These are phyloP conservation scores for Megaleporinus macrocephalus DNA, from an alignment of 2,113 vertebrate genomes.

Conservation along the genomic window DNA sequence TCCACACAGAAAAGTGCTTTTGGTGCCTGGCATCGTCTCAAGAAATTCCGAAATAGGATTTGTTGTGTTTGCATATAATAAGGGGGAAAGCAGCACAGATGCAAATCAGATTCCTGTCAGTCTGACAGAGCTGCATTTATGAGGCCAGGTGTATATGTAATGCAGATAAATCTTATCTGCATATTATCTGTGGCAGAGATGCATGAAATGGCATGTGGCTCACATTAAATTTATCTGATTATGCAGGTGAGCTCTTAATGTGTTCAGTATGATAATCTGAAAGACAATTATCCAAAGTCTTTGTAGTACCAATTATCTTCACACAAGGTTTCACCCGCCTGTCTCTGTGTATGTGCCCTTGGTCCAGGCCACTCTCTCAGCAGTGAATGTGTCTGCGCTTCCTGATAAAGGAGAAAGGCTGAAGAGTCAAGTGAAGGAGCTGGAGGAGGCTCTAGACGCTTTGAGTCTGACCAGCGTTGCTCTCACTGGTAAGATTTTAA, in stretches of 20 bases:
- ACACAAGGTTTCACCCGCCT: neutral
- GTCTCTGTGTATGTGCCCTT: neutral
- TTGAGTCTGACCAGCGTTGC: conserved; percentile 64
- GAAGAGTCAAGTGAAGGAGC: conserved; percentile 78
- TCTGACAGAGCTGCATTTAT: too few species aligned
- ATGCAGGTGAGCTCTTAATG: neutral
- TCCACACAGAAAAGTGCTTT: too few species aligned
- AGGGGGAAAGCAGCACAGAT: too few species aligned
- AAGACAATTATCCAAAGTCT: neutral
- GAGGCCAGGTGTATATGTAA: too few species aligned
- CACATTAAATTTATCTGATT: neutral
- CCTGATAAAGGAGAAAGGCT: conserved; percentile 85
- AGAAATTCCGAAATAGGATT: too few species aligned
- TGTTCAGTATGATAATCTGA: neutral
- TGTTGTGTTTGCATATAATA: too few species aligned
- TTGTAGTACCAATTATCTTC: neutral
- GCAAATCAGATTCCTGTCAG: too few species aligned
- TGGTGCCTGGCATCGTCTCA: too few species aligned
- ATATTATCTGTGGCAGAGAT: too few species aligned
- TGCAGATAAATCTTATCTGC: too few species aligned
- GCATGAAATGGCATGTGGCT: too few species aligned
- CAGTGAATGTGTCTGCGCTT: conserved; percentile 78
- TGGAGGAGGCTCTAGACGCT: conserved; percentile 76
- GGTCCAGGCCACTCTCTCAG: conserved; percentile 77
- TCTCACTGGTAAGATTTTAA: conserved; percentile 29